These are phyloP conservation scores for Tenualosa ilisha DNA, from an alignment of 2,797 vertebrate genomes.

Conservation along the genomic window DNA sequence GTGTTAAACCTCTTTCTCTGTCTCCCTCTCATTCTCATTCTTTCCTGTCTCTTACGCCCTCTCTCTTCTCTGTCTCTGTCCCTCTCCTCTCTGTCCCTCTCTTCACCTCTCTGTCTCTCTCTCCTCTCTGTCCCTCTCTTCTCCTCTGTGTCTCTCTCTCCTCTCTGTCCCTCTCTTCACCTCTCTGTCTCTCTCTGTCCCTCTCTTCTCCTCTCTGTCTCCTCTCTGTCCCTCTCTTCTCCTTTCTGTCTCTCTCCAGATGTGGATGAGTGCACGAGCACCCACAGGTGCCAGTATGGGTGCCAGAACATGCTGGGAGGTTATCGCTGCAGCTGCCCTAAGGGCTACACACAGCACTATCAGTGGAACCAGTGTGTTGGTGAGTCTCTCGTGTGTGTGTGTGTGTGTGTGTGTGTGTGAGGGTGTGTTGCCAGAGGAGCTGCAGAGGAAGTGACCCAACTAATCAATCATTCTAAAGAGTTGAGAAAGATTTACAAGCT, in stretches of 20 bases:
- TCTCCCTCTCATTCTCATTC: background rate
- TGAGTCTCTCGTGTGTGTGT: slow-evolving; percentile 59
- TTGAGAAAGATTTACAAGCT: no score
- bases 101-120: background rate
- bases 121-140: background rate
- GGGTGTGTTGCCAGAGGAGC: background rate
- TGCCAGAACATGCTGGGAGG: slow-evolving; percentile 82
- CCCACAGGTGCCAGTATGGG: slow-evolving; percentile 82
- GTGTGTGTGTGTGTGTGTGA: slow-evolving; percentile 54
- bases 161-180: background rate
- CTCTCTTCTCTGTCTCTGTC: background rate
- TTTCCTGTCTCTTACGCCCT: background rate
- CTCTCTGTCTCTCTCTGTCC: background rate
- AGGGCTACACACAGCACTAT: slow-evolving; percentile 82
- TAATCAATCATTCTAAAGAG: no score
- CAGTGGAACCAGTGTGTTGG: slow-evolving; percentile 88
- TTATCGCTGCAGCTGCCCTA: slow-evolving; percentile 82
- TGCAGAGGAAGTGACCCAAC: no score
- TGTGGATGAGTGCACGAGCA: slow-evolving; percentile 81
- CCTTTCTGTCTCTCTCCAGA: slow-evolving; percentile 58
- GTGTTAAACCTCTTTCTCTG: background rate
- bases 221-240: background rate
- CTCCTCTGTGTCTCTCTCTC: background rate
- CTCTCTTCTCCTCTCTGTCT: background rate
- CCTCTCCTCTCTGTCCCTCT: background rate